A percentile compares a stretch with the other conserved stretches of the same genome.
These are phyloP conservation scores for Herpetotheres cachinnans DNA, from an alignment of 2,113 vertebrate genomes.

Conservation along the genomic window DNA sequence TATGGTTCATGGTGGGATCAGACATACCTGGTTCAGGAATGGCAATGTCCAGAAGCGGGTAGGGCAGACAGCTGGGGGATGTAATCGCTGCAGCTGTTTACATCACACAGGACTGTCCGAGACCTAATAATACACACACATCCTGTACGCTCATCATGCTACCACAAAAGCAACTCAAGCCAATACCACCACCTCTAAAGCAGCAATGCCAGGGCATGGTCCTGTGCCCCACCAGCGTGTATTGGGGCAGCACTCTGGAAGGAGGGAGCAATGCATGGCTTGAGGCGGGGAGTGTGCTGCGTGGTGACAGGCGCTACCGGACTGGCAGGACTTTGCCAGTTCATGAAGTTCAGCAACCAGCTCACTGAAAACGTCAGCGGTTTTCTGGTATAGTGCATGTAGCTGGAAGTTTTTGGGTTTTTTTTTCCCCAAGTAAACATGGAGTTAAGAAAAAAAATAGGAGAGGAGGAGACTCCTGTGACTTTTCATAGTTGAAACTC, in stretches of 20 bases:
- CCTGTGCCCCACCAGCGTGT: not conserved
- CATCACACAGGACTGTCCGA: not conserved
- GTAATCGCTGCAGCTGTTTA: not conserved
- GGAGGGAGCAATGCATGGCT: not conserved
- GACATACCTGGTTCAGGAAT: not conserved
- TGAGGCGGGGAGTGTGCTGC: not conserved
- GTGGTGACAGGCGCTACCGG: not conserved
- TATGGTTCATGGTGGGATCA: not conserved
- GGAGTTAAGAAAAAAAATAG: not conserved
- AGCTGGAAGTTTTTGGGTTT: not conserved
- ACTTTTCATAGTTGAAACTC: not conserved
- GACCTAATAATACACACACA: not conserved
- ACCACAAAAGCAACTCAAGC: not conserved
- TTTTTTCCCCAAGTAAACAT: not conserved
- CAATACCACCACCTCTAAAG: not conserved
- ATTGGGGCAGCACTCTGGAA: not conserved
- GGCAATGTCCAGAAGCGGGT: not conserved
- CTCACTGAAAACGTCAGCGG: fast-evolving
- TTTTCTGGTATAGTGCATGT: not conserved
- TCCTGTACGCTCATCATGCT: not conserved
- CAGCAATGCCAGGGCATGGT: not conserved
- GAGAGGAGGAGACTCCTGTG: not conserved
- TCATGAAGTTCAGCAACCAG: not conserved
- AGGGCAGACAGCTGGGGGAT: not conserved
- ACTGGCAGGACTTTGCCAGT: not conserved